These are phyloP conservation scores for Aleiodes leptofemur DNA, from an alignment of 2,888 invertebrate species.

Conservation along the genomic window DNA sequence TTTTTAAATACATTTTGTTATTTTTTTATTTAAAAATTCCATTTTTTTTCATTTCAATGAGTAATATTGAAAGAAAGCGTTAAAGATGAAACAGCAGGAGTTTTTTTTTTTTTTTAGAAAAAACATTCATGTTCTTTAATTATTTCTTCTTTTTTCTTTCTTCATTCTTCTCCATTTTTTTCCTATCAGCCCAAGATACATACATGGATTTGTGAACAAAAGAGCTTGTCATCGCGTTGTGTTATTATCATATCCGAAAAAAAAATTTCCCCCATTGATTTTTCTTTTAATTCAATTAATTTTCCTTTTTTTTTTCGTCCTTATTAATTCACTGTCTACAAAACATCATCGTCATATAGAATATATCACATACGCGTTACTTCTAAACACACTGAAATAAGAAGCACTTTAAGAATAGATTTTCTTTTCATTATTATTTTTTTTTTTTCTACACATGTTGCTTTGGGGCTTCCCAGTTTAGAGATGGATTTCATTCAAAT, in stretches of 20 bases:
- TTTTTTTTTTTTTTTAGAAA: slow-evolving; percentile 6
- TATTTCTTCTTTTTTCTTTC: neutral
- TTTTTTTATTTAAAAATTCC: neutral
- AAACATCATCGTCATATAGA: slow-evolving; percentile 73
- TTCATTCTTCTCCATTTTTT: slow-evolving; percentile 8
- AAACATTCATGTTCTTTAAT: slow-evolving; percentile 3
- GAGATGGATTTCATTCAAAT: slow-evolving; percentile 20
- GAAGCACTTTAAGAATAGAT: slow-evolving; percentile 76
- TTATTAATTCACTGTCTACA: slow-evolving; percentile 63
- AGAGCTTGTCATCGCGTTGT: slow-evolving; percentile 47
- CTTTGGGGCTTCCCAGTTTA: slow-evolving; percentile 32
- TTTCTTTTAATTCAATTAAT: slow-evolving; percentile 40
- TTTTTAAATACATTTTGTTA: slow-evolving; percentile 4
- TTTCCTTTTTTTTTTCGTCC: slow-evolving; percentile 22
- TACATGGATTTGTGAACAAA: slow-evolving; percentile 47
- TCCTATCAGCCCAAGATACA: slow-evolving; percentile 21
- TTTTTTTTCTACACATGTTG: slow-evolving; percentile 28
- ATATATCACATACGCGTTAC: slow-evolving; percentile 76
- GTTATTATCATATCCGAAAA: slow-evolving; percentile 33
- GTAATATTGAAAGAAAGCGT: slow-evolving; percentile 16
- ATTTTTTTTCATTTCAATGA: slow-evolving; percentile 14
- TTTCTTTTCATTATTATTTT: slow-evolving; percentile 59
- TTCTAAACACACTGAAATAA: slow-evolving; percentile 76
- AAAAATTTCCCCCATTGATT: slow-evolving; percentile 38
- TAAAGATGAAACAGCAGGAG: slow-evolving; percentile 12